A percentile compares a stretch with the other conserved stretches of the same genome.
These are phyloP conservation scores for Crotalus tigris DNA, from an alignment of 2,113 vertebrate genomes.

Conservation along the genomic window DNA sequence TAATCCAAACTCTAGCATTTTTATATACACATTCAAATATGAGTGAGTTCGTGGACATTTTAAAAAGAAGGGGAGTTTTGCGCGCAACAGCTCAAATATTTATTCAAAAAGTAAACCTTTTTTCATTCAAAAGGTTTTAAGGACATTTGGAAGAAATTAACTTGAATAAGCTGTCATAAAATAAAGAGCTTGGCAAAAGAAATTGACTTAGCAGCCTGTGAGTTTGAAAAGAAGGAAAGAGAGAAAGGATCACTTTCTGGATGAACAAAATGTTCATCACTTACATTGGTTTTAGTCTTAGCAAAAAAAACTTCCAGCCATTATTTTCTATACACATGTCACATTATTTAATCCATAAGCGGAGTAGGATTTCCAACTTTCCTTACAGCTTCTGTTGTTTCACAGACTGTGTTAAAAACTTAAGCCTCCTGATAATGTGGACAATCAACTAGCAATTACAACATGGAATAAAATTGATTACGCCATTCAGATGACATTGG, in stretches of 20 bases:
- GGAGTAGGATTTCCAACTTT: background rate
- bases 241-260: background rate
- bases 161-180: background rate
- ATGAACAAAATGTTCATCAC: conserved; percentile 11
- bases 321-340: conserved; percentile 20
- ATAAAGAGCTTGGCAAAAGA: background rate
- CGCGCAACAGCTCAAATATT: conserved; percentile 25
- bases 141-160: background rate
- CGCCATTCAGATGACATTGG: no score
- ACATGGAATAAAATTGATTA: no score
- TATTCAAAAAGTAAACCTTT: conserved; percentile 33
- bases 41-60: conserved; percentile 21
- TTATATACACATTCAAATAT: conserved; percentile 18
- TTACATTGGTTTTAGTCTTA: background rate
- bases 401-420: background rate
- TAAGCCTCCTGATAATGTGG: background rate
- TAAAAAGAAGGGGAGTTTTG: background rate
- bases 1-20: background rate
- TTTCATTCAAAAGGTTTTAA: conserved; percentile 12
- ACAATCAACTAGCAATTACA: no score
- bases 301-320: background rate
- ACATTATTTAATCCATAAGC: background rate
- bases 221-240: background rate
- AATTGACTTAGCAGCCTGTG: background rate
- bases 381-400: background rate